Percentiles rank a stretch among this genome's conserved stretches.
Conservation (phyloP, 2,797 vertebrate genomes). For the Xyrichtys novacula region DNA sequence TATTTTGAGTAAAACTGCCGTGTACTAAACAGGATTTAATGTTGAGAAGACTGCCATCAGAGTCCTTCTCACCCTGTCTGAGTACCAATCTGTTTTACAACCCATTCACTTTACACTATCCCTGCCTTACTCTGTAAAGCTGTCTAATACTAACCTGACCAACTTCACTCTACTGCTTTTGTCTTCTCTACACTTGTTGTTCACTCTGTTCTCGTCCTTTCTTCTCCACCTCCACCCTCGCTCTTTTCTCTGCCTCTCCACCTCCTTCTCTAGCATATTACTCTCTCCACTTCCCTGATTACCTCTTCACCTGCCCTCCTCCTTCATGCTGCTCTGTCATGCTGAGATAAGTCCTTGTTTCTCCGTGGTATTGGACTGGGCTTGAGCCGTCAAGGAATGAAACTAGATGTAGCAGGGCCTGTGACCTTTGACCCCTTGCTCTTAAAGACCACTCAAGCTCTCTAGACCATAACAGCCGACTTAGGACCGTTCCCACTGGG, state of each 20-base stretch:
- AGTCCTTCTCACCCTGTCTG: too few relatives aligned
- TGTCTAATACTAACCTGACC: conserved; percentile 22
- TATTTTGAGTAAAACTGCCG: too few relatives aligned
- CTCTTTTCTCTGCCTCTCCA: background rate
- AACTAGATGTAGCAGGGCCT: conserved; percentile 29
- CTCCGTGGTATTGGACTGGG: conserved; percentile 46
- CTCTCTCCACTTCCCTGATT: background rate
- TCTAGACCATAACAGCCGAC: conserved; percentile 17
- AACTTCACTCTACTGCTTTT: conserved; percentile 15
- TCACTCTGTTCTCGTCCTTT: conserved; percentile 12
- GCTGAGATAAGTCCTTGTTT: conserved; percentile 55
- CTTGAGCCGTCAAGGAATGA: conserved; percentile 25
- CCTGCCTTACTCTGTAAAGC: conserved; percentile 5
- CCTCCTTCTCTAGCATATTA: background rate
- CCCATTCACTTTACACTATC: too few relatives aligned
- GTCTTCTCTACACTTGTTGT: background rate
- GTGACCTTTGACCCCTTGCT: conserved; percentile 49
- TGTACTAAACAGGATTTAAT: too few relatives aligned
- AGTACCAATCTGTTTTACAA: too few relatives aligned
- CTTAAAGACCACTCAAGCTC: conserved; percentile 33
- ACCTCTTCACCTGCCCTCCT: conserved; percentile 18
- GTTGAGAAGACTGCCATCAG: too few relatives aligned
- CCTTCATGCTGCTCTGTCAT: conserved; percentile 16
- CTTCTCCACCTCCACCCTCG: background rate
- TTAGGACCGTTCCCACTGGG: conserved; percentile 55